Percentiles rank a stretch among this genome's conserved stretches.
Evolutionary conservation across 2,797 vertebrate genomes (phyloP).

Genomic region (Halcyon smyrnensis): DNA sequence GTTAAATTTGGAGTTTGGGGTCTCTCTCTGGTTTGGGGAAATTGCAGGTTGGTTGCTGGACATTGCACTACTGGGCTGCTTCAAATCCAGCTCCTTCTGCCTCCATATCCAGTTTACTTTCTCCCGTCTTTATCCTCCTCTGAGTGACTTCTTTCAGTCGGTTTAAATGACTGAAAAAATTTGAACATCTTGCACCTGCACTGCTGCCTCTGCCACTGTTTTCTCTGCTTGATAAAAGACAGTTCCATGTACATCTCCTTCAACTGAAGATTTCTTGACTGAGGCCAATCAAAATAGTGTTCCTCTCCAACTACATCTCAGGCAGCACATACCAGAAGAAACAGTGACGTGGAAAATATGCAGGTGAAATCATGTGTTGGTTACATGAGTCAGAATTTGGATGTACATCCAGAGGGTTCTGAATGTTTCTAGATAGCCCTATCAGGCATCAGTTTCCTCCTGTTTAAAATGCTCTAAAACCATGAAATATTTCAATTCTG

Average conservation of each 20-base stretch:
- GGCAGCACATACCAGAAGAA: background rate
- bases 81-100: background rate
- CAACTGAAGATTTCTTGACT: background rate
- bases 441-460: background rate
- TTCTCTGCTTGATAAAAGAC: background rate
- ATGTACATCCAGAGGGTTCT: background rate
- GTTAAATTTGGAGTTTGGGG: background rate
- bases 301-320: background rate
- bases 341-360: background rate
- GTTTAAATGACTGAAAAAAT: background rate
- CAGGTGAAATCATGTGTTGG: background rate
- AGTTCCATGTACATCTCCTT: background rate
- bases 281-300: background rate
- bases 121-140: background rate
- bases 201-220: background rate
- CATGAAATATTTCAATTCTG: background rate
- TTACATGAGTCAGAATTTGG: background rate
- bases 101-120: background rate
- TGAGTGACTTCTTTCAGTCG: background rate
- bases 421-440: background rate
- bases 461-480: background rate
- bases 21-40: background rate
- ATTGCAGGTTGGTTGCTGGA: background rate
- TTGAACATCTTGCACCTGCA: background rate
- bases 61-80: background rate